phyloP scores from a whole-genome alignment of 2,888 invertebrate genomes.

The Apamea monoglypha region DNA sequence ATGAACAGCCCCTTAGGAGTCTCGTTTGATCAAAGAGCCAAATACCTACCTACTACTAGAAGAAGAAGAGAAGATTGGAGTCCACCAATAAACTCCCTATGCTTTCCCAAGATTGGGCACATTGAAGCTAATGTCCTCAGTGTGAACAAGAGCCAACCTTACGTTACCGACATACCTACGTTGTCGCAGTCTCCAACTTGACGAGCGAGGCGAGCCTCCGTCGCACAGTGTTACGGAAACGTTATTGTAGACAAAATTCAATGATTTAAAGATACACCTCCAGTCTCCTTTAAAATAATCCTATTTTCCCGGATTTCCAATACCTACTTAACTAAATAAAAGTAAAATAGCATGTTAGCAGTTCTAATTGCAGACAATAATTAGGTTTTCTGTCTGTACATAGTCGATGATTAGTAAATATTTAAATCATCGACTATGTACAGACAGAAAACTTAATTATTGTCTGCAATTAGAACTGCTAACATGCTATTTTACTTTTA shows the following conservation, averaged over 20 bases:
- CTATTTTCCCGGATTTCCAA: background rate
- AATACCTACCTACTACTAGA: too few relatives aligned
- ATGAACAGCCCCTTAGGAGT: too few relatives aligned
- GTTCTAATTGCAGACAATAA: too few relatives aligned
- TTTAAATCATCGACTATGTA: too few relatives aligned
- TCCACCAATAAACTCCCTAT: background rate
- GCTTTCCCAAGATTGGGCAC: background rate
- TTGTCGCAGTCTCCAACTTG: conserved; percentile 57
- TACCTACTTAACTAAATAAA: too few relatives aligned
- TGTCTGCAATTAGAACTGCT: too few relatives aligned
- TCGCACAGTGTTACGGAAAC: conserved; percentile 66
- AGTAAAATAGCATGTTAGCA: too few relatives aligned
- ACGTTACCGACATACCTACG: conserved; percentile 32
- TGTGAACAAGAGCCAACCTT: conserved; percentile 53
- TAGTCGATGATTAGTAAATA: too few relatives aligned
- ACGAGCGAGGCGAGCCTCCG: conserved; percentile 75
- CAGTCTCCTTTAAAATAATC: background rate
- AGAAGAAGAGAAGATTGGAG: background rate
- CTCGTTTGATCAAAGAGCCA: too few relatives aligned
- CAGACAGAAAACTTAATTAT: too few relatives aligned
- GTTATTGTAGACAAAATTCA: background rate
- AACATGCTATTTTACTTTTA: too few relatives aligned
- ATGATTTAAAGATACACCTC: background rate
- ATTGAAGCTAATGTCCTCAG: background rate
- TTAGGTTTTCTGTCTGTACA: too few relatives aligned